These are phyloP conservation scores for Uromys caudimaculatus DNA, from an alignment of 2,797 vertebrate genomes.

Conservation along the genomic window DNA sequence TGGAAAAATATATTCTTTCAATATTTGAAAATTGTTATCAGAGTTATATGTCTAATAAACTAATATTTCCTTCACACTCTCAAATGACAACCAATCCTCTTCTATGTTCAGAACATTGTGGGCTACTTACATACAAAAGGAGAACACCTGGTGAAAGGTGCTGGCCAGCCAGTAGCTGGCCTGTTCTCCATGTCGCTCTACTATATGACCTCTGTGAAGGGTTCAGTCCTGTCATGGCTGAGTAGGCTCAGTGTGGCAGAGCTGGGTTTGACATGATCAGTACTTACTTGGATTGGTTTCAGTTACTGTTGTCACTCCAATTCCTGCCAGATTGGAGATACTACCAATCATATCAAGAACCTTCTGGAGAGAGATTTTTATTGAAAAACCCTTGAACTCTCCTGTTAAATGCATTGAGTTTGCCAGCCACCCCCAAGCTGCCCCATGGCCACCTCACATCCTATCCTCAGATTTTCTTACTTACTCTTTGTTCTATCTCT, in stretches of 20 bases:
- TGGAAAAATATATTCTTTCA: neutral
- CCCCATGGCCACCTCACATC: neutral
- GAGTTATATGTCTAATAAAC: neutral
- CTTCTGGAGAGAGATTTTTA: slow-evolving; percentile 29
- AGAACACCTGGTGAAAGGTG: neutral
- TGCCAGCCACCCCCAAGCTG: neutral
- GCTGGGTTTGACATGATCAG: neutral
- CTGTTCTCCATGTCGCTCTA: neutral
- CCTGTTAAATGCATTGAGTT: neutral
- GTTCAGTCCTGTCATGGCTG: neutral
- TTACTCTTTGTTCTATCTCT: neutral
- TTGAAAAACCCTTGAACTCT: neutral
- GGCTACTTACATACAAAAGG: neutral
- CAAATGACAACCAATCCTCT: neutral
- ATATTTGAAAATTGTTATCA: neutral
- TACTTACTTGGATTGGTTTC: neutral
- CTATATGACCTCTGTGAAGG: neutral
- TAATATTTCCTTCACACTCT: neutral
- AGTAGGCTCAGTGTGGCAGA: neutral
- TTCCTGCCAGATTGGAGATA: neutral
- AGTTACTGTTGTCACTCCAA: slow-evolving; percentile 18
- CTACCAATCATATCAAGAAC: neutral
- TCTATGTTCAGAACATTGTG: neutral
- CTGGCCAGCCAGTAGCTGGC: neutral
- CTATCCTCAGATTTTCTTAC: neutral